Percentiles rank a stretch among this genome's conserved stretches.
These are phyloP conservation scores for Xestia xanthographa DNA, from an alignment of 2,888 invertebrate species.

Conservation along the genomic window DNA sequence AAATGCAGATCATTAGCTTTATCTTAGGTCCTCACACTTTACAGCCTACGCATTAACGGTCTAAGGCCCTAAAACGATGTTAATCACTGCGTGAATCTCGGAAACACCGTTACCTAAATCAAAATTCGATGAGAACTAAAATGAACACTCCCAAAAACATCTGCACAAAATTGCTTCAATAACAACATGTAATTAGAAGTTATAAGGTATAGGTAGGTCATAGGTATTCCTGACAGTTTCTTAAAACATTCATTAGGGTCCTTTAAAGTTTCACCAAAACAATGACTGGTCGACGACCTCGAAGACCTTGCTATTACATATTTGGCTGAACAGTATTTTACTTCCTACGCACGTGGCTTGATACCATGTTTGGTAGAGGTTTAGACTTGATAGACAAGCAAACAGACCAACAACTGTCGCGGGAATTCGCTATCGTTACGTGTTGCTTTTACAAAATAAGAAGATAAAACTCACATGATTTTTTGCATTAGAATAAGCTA, in stretches of 20 bases:
- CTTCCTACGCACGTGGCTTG: constrained; percentile 66
- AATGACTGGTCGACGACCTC: constrained; percentile 63
- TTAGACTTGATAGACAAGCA: constrained; percentile 56
- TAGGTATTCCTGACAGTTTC: constrained; percentile 24
- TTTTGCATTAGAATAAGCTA: not conserved
- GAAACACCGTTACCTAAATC: constrained; percentile 40
- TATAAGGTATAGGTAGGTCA: too few relatives aligned
- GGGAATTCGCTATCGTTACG: constrained; percentile 35
- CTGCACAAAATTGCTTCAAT: not conserved
- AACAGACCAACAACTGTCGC: constrained; percentile 34
- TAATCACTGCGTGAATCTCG: constrained; percentile 14
- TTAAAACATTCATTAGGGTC: not conserved
- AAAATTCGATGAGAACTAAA: constrained; percentile 4
- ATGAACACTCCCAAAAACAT: constrained; percentile 12
- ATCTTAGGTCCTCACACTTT: constrained; percentile 35
- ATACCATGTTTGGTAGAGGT: constrained; percentile 53
- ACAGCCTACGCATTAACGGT: constrained; percentile 53
- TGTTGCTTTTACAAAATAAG: constrained; percentile 33
- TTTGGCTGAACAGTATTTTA: constrained; percentile 61
- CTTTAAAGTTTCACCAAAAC: constrained; percentile 38
- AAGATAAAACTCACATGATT: constrained; percentile 6
- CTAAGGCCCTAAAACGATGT: constrained; percentile 36
- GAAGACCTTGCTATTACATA: constrained; percentile 62
- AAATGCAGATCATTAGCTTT: constrained; percentile 6
- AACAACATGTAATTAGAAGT: constrained; percentile 23